Percentiles rank a stretch among this genome's conserved stretches.
phyloP scores from a whole-genome alignment of 2,797 vertebrate genomes.

The Amazonetta brasiliensis region DNA sequence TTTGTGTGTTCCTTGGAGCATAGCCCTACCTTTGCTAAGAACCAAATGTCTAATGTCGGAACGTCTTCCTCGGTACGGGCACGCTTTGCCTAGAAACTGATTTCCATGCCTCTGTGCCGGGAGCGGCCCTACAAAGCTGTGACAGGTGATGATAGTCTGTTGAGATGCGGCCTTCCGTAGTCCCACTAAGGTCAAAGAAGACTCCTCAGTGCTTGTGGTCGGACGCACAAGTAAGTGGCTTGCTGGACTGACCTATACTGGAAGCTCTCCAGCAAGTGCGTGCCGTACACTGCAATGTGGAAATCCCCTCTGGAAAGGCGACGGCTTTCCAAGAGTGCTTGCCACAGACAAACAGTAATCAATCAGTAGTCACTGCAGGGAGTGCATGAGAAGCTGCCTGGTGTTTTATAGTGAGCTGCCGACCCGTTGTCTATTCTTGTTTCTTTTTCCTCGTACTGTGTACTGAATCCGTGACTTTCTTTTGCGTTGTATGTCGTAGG shows the following conservation, averaged over 20 bases:
- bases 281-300: fast-evolving
- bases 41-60: background rate
- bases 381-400: background rate
- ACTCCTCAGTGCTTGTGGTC: background rate
- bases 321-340: background rate
- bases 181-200: background rate
- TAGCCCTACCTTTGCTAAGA: background rate
- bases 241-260: background rate
- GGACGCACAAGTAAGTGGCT: background rate
- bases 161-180: background rate
- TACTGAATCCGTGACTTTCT: constrained; percentile 84
- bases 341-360: background rate
- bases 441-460: background rate
- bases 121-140: background rate
- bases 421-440: background rate
- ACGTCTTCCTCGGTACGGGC: background rate
- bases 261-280: background rate
- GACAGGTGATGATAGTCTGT: background rate
- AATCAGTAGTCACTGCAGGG: background rate
- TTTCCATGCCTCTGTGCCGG: fast-evolving
- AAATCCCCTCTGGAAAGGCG: background rate
- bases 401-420: constrained; percentile 12
- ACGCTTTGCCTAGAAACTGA: background rate
- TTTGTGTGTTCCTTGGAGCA: fast-evolving
- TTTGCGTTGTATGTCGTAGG: constrained; percentile 87